Percentiles rank a stretch among this genome's conserved stretches.
Conservation (phyloP, 2,797 vertebrate species). For the Champsocephalus esox region DNA sequence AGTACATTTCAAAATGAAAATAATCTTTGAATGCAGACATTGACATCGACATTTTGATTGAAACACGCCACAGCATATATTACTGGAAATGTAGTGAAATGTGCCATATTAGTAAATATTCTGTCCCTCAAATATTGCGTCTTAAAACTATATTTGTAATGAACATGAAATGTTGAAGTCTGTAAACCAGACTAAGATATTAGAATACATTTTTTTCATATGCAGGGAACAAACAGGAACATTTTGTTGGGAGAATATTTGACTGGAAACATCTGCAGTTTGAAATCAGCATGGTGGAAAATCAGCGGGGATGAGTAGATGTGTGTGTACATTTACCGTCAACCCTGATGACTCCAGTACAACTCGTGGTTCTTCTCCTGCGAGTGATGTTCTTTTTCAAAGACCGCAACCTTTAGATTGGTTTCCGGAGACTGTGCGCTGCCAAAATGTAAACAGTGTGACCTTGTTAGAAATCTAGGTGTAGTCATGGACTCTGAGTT, state of each 20-base stretch:
- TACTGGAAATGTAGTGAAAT: not conserved
- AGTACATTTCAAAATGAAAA: conserved; percentile 3
- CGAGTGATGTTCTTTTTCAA: conserved; percentile 7
- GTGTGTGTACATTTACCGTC: conserved; percentile 17
- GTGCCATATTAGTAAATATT: not conserved
- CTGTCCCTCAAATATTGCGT: not conserved
- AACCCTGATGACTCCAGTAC: conserved; percentile 9
- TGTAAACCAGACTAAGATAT: not conserved
- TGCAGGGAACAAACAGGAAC: conserved; percentile 2
- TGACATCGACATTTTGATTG: not conserved
- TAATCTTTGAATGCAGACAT: not conserved
- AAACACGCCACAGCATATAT: not conserved
- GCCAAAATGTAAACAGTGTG: conserved; percentile 10
- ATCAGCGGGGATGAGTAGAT: conserved; percentile 8
- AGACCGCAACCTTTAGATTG: conserved; percentile 30
- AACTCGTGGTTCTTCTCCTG: conserved; percentile 12
- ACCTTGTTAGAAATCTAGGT: conserved; percentile 27
- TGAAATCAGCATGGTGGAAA: conserved; percentile 22
- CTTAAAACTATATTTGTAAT: not conserved
- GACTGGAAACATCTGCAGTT: conserved; percentile 33
- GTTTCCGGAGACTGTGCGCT: not conserved
- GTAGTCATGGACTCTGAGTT: too few species aligned
- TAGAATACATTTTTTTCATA: not conserved
- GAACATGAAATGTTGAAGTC: not conserved
- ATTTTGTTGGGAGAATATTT: not conserved